phyloP scores from a whole-genome alignment of 1,140 invertebrate genomes.

The Macrobrachium rosenbergii region DNA sequence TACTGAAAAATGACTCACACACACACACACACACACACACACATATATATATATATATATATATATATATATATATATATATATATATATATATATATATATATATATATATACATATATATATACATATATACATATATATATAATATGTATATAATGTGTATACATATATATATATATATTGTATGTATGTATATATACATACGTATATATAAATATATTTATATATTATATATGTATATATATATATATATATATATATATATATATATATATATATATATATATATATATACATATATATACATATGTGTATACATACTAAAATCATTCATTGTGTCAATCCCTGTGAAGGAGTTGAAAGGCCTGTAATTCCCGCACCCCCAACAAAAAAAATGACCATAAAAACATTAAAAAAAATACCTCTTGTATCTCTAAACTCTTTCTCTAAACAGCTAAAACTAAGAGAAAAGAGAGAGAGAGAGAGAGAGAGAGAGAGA shows the following conservation, averaged over 20 bases:
- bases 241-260: background rate
- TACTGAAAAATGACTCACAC: background rate
- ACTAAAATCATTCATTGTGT: background rate
- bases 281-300: background rate
- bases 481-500: too few species aligned
- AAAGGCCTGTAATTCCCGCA: too few species aligned
- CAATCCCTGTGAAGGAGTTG: too few species aligned
- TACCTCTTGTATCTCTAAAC: too few species aligned
- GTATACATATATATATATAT: background rate
- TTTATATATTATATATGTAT: background rate
- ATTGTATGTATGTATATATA: slow-evolving; percentile 11
- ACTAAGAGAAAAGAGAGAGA: too few species aligned
- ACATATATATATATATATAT: background rate
- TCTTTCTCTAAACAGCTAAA: too few species aligned
- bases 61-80: background rate
- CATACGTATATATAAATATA: background rate
- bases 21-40: background rate
- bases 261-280: background rate
- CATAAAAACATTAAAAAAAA: too few species aligned
- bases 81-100: background rate
- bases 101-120: background rate
- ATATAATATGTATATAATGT: background rate
- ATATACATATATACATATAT: background rate
- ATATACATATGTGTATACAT: background rate
- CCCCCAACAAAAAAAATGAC: too few species aligned